A percentile compares a stretch with the other conserved stretches of the same genome.
Conservation (phyloP, 92 coral and sea anemone species). For the Meandrina meandrites region DNA sequence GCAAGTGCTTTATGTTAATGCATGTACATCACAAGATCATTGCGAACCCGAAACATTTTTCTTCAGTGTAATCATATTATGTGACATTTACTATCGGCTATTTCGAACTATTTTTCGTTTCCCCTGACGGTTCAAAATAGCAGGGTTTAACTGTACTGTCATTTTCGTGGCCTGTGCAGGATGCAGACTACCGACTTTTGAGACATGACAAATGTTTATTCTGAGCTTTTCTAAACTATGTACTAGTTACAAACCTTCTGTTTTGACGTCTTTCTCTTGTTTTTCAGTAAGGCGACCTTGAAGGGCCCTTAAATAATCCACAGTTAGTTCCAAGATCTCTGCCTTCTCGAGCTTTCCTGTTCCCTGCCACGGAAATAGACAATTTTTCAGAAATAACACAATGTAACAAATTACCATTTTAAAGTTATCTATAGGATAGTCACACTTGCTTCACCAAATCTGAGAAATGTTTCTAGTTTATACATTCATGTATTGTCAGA, state of each 20-base stretch:
- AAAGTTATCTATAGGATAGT: background rate
- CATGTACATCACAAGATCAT: background rate
- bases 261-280: constrained; percentile 21
- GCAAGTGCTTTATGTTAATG: background rate
- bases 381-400: background rate
- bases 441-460: too few species aligned
- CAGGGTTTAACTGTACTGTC: background rate
- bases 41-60: background rate
- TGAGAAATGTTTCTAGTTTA: too few species aligned
- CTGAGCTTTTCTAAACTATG: background rate
- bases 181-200: background rate
- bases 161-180: background rate
- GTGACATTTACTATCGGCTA: too few species aligned
- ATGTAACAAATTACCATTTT: background rate
- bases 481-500: too few species aligned
- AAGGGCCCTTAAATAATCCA: constrained; percentile 67
- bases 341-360: constrained; percentile 92
- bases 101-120: too few species aligned
- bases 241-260: constrained; percentile 4
- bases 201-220: background rate
- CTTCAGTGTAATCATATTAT: too few species aligned
- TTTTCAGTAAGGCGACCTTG: constrained; percentile 35
- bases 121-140: too few species aligned
- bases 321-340: constrained; percentile 85
- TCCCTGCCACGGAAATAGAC: constrained; percentile 50